Conservation (phyloP, 2,113 vertebrate genomes). For the Plectropomus leopardus region DNA sequence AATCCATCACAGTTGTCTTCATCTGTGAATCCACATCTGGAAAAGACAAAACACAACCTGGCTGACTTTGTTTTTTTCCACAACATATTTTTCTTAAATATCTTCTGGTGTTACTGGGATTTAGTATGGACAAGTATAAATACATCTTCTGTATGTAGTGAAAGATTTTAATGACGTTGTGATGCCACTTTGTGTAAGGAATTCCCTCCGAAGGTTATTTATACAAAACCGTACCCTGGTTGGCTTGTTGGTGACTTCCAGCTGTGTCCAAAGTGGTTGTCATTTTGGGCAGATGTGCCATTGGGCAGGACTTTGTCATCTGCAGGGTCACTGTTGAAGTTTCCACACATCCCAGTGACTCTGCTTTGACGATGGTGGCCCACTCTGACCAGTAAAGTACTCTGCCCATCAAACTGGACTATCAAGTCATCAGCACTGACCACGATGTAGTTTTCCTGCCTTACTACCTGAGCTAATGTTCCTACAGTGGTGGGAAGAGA, state of each 20-base stretch:
- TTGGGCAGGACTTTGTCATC: conserved; percentile 79
- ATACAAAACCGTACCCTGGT: too few species aligned
- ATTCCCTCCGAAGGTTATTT: too few species aligned
- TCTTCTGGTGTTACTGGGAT: too few species aligned
- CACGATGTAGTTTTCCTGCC: conserved; percentile 51
- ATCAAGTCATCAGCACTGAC: conserved; percentile 52
- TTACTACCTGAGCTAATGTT: conserved; percentile 47
- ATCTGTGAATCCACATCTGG: conserved; percentile 59
- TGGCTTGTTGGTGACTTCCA: conserved; percentile 73
- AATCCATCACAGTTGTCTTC: background rate
- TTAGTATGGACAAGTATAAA: too few species aligned
- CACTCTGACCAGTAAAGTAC: conserved; percentile 66
- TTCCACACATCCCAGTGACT: conserved; percentile 79
- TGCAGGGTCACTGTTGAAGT: conserved; percentile 74
- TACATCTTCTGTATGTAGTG: too few species aligned
- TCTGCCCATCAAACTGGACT: conserved; percentile 72
- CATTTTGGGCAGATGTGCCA: conserved; percentile 64
- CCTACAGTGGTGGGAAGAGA: conserved; percentile 41
- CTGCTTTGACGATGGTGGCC: conserved; percentile 21
- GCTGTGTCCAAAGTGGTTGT: conserved; percentile 75
- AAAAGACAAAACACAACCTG: too few species aligned
- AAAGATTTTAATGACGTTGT: too few species aligned
- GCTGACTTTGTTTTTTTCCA: too few species aligned
- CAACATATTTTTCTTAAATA: too few species aligned
- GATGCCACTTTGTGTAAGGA: too few species aligned